phyloP scores from a whole-genome alignment of 2,797 vertebrate genomes.

The Eulemur albifrons region DNA sequence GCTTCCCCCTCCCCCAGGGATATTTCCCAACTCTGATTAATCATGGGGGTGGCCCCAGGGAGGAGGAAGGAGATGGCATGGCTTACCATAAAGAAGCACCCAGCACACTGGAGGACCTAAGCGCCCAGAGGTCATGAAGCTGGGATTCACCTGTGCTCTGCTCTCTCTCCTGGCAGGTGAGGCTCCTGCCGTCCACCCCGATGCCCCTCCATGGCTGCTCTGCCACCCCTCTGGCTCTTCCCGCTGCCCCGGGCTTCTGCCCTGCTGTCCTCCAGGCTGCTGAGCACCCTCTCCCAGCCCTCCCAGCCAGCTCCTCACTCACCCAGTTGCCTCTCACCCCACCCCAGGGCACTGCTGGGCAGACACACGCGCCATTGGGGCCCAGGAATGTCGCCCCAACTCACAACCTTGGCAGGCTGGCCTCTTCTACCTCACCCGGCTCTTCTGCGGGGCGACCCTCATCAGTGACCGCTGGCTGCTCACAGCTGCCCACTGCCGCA shows the following conservation, averaged over 20 bases:
- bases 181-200: fast-evolving
- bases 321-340: not conserved
- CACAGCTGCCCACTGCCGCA: slow-evolving; percentile 76
- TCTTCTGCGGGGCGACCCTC: slow-evolving; percentile 73
- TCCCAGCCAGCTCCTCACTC: not conserved
- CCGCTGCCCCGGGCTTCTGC: fast-evolving
- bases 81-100: slow-evolving; percentile 63
- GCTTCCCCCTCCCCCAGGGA: slow-evolving; percentile 50
- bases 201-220: not conserved
- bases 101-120: not conserved
- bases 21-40: slow-evolving; percentile 71
- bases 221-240: not conserved
- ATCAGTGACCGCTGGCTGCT: slow-evolving; percentile 75
- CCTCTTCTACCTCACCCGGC: slow-evolving; percentile 59
- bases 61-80: slow-evolving; percentile 65
- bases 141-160: not conserved
- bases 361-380: slow-evolving; percentile 67
- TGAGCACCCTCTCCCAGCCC: not conserved
- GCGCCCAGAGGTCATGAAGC: slow-evolving; percentile 54
- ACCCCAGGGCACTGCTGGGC: slow-evolving; percentile 58
- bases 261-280: not conserved
- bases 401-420: slow-evolving; percentile 77
- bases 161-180: slow-evolving; percentile 68
- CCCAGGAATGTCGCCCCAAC: slow-evolving; percentile 58
- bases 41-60: slow-evolving; percentile 67